Evolutionary conservation across 1,140 invertebrate species (phyloP).

Genomic region (Drosophila chauvacae): DNA sequence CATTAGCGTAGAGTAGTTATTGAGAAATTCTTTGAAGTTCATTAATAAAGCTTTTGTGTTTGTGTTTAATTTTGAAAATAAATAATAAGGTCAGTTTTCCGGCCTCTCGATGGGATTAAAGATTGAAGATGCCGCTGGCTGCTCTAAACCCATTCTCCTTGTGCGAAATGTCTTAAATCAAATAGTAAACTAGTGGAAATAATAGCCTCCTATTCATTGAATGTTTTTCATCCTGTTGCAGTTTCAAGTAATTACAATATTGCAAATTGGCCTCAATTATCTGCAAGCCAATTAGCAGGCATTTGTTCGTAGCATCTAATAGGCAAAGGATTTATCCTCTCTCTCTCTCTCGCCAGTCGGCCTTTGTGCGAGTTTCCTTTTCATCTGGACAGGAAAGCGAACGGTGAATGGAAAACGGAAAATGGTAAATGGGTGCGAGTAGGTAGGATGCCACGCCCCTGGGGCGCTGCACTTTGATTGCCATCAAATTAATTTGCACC

Average conservation of each 20-base stretch:
- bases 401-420: not conserved
- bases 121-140: no score
- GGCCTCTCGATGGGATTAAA: no score
- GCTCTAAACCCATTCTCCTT: not conserved
- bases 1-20: not conserved
- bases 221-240: not conserved
- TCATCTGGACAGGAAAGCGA: not conserved
- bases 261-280: slow-evolving; percentile 14
- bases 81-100: not conserved
- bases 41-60: not conserved
- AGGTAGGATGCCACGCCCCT: slow-evolving; percentile 22
- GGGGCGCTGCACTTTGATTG: slow-evolving; percentile 36
- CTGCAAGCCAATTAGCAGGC: slow-evolving; percentile 6
- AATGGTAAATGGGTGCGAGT: slow-evolving; percentile 11
- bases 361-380: slow-evolving; percentile 9
- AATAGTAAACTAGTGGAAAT: not conserved
- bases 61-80: not conserved
- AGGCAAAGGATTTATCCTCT: slow-evolving; percentile 2
- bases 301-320: slow-evolving; percentile 3
- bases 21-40: not conserved
- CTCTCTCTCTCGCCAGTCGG: no score
- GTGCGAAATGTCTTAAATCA: not conserved
- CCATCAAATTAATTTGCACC: slow-evolving; percentile 62
- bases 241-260: slow-evolving; percentile 7
- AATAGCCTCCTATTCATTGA: no score